Evolutionary conservation across 2,888 invertebrate genomes (phyloP), one percentile per base, ranked within the genome.

Genomic region (Cheiracanthium punctorium): DNA sequence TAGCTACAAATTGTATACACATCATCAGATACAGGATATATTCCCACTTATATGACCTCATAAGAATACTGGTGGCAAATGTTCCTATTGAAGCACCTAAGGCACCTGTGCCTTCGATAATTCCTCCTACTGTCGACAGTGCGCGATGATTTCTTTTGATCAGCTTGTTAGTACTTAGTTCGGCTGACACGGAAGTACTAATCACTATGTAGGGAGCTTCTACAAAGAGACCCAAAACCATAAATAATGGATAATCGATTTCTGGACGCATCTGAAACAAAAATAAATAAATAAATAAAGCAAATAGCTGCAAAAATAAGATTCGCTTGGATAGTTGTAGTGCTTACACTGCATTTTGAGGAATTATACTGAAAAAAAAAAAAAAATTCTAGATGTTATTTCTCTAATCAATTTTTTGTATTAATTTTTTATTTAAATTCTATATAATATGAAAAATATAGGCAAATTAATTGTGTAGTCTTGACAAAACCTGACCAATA

Each of bases 181-280:
- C 98, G 0, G 98, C 97, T 77, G 97, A 97, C 43, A 98, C 98
- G 0, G 97, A 97, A 0, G 98, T 98, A 2, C 98, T 98, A 91
- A 98, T 98, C 74, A 98, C 93, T 5, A 97, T 96, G 91, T 98
- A 98, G 0, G 98, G 98, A 0, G 97, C 98, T 92, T 98, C 98
- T 0, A 98, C 98, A 70, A 98, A 92, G 88, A 95, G 92, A 0
- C 88, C 88, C 0, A 82, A 10, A 7, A 64, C 41, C 0, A 80
- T 37, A n/a, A 73, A 73, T 37, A 72, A 28, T n/a, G 58, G 4
- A 58, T 24, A 17, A 17, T 24, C 58, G 1, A 48, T 48, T 48
- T 2, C 5, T 12, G 17, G 2, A 58, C 12, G 1, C 24, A 1
- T 7, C 20, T 58, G 24, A 24, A 12, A 17, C 7, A 48, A 17